Percentiles rank a stretch among this genome's conserved stretches.
Conservation (phyloP, 1,140 invertebrate genomes). For the Aphelenchoides besseyi region DNA sequence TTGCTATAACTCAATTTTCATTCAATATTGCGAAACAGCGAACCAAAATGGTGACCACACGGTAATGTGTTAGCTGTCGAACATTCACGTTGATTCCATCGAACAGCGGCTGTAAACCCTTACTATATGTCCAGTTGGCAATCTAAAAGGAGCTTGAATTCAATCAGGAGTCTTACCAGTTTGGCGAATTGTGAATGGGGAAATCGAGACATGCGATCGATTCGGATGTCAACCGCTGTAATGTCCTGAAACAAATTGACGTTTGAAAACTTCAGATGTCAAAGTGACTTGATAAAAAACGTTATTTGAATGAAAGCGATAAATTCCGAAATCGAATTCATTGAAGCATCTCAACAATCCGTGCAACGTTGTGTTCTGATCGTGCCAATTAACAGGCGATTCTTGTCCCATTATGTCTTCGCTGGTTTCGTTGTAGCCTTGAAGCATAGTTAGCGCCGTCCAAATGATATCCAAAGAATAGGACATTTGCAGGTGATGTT, state of each 20-base stretch:
- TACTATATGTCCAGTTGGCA: conserved; percentile 51
- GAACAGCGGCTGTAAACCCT: conserved; percentile 47
- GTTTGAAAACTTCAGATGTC: neutral
- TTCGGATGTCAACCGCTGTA: conserved; percentile 40
- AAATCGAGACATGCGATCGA: conserved; percentile 41
- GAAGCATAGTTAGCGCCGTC: conserved; percentile 19
- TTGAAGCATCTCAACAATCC: neutral
- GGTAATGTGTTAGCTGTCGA: conserved; percentile 45
- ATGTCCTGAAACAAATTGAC: neutral
- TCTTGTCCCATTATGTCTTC: neutral
- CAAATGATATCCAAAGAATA: conserved; percentile 40
- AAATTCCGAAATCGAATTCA: conserved; percentile 53
- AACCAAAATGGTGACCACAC: conserved; percentile 55
- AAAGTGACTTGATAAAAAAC: conserved; percentile 50
- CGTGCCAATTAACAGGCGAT: neutral
- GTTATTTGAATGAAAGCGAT: conserved; percentile 27
- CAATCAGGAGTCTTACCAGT: conserved; percentile 21
- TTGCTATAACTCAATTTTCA: conserved; percentile 46
- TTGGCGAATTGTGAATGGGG: conserved; percentile 53
- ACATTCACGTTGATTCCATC: conserved; percentile 46
- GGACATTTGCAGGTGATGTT: conserved; percentile 32
- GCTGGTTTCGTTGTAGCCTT: conserved; percentile 19
- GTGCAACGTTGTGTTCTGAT: conserved; percentile 11
- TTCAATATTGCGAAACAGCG: conserved; percentile 19
- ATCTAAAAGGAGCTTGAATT: conserved; percentile 28